Evolutionary conservation across 1,140 invertebrate genomes (phyloP).

Genomic region (Aphis gossypii): DNA sequence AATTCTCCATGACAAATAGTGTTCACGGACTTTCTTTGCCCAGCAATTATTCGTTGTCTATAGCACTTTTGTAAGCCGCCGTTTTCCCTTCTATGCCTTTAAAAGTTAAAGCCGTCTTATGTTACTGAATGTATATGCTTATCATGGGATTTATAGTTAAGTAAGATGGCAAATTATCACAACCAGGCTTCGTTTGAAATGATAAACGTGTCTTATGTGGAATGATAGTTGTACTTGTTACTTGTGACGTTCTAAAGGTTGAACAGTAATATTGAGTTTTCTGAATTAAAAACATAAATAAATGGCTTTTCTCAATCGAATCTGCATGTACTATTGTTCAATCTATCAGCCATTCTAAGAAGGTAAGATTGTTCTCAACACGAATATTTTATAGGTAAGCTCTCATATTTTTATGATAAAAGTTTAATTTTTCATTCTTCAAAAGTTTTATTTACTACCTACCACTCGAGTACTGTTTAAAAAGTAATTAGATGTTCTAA

Average conservation of each 20-base stretch:
- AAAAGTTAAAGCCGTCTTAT: conserved; percentile 49
- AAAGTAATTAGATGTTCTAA: neutral
- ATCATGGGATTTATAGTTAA: neutral
- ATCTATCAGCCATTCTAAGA: neutral
- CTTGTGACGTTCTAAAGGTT: neutral
- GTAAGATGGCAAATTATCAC: conserved; percentile 29
- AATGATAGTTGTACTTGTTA: neutral
- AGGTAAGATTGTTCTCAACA: neutral
- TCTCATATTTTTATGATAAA: neutral
- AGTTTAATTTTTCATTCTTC: neutral
- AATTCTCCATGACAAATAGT: conserved; percentile 40
- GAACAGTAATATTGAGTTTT: neutral
- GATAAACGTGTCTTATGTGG: neutral
- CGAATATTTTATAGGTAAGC: too few species aligned
- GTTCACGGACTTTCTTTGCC: conserved; percentile 26
- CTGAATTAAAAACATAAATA: neutral
- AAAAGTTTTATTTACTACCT: neutral
- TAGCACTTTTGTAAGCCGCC: conserved; percentile 25
- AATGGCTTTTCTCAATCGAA: neutral
- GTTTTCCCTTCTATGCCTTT: conserved; percentile 4
- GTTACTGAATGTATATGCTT: neutral
- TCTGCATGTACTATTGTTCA: neutral
- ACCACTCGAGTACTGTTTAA: neutral
- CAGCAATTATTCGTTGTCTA: conserved; percentile 44
- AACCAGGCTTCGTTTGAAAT: neutral